Base-by-base conservation (phyloP, 2,797 vertebrate species). In the Philypnodon macrostomus region DNA sequence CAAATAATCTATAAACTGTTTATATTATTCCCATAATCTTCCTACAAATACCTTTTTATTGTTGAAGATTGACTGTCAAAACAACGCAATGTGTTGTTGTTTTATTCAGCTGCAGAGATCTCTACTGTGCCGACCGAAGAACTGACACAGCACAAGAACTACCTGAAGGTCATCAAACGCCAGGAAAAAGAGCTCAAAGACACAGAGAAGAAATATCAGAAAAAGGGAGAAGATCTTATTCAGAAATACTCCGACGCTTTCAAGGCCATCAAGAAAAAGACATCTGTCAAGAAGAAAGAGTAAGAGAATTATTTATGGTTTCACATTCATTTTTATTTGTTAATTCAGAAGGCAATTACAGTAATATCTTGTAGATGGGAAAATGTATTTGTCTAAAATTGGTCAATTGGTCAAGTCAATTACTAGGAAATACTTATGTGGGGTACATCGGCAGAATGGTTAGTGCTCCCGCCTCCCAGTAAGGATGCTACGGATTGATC, bases 181-280 rank as follows among this genome's bases (percentile, higher is more conserved):
- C 95, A 99, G n/a, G 93, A 96, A 80, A 95, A 89, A 65, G 95
- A 98, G 30, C 72, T 95, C 64, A 93, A 89, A 73, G 95, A 96
- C 15, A 44, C 89, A 67, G 93, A 95, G 60, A 88, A 87, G 67
- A 97, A 92, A 19, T 84, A 84, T 53, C 85, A 85, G 63, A 94
- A 93, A 85, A 93, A 91, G 61, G 79, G 69, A 41, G 94, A 95
- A 61, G 93, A 97, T 40, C 74, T 96, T 54, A 81, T 92, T 68
- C 92, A 94, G 79, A 93, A 91, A 77, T 92, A 93, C 35, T 74
- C 81, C 0, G 83, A 74, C 5, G 78, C 88, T 59, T 91, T 94
- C 67, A 87, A 80, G 0, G 84, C 87, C 58, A 50, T 91, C 6
- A 67, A 88, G 40, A 87, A 90, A 77, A 92, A 92, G 80, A 77